Conservation (phyloP, 2,113 vertebrate species). For the Neotoma lepida region DNA sequence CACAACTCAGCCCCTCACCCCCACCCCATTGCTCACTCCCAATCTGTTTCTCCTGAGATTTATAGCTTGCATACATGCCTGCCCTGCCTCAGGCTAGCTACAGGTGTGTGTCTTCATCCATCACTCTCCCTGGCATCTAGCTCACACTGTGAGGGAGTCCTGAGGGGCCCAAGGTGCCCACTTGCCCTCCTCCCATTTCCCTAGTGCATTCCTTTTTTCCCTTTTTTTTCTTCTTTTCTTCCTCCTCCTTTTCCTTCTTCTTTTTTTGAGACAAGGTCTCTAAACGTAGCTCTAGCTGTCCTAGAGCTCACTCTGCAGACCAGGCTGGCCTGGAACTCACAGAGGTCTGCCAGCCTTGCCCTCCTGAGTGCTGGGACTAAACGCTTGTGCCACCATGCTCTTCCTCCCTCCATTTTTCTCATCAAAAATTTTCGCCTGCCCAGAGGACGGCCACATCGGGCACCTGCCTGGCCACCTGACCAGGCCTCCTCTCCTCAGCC, state of each 20-base stretch:
- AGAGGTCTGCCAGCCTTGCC: not conserved
- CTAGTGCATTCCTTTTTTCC: not conserved
- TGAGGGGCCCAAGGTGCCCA: fast-evolving
- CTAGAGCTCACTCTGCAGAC: not conserved
- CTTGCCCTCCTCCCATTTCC: not conserved
- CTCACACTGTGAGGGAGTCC: not conserved
- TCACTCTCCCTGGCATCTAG: not conserved
- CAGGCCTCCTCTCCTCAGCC: not conserved
- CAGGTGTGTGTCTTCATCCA: fast-evolving
- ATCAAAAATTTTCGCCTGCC: not conserved
- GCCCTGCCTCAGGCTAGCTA: not conserved
- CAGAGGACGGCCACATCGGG: not conserved
- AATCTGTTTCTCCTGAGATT: constrained; percentile 10
- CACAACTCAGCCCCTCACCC: not conserved
- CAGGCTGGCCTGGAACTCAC: not conserved
- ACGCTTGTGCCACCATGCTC: not conserved
- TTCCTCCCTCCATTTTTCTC: not conserved
- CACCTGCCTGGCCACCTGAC: not conserved
- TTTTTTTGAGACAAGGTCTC: not conserved
- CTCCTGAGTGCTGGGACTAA: not conserved
- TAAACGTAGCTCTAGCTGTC: not conserved
- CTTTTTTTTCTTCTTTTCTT: not conserved
- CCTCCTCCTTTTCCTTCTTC: not conserved
- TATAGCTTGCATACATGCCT: not conserved
- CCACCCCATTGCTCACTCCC: not conserved